phyloP scores from a whole-genome alignment of 1,140 invertebrate genomes.

The Drosophila oshimai region DNA sequence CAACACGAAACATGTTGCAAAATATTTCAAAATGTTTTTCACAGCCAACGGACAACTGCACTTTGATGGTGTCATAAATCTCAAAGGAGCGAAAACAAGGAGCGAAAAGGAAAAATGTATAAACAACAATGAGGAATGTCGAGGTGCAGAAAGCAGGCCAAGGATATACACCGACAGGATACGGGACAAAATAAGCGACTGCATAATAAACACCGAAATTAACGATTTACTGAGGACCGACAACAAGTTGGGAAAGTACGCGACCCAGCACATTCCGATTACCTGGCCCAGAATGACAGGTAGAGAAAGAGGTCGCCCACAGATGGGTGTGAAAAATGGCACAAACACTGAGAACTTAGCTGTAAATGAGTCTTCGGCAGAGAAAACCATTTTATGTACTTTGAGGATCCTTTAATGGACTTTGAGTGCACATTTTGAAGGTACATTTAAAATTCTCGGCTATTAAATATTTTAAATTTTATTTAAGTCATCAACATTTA shows the following conservation, averaged over 20 bases:
- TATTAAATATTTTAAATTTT: too few species aligned
- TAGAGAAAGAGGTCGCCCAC: constrained; percentile 11
- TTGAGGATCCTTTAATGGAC: background rate
- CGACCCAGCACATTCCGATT: background rate
- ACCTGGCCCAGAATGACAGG: constrained; percentile 50
- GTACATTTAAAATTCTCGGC: too few species aligned
- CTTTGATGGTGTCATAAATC: constrained; percentile 70
- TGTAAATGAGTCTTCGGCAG: constrained; percentile 21
- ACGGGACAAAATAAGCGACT: constrained; percentile 11
- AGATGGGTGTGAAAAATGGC: constrained; percentile 57
- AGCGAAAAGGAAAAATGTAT: constrained; percentile 2
- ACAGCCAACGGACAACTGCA: constrained; percentile 48
- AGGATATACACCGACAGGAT: constrained; percentile 33
- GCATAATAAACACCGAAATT: constrained; percentile 66
- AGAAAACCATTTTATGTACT: background rate
- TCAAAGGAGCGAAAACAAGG: constrained; percentile 15
- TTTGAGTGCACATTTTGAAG: too few species aligned
- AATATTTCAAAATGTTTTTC: constrained; percentile 47
- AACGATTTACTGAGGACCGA: constrained; percentile 54
- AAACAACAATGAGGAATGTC: constrained; percentile 31
- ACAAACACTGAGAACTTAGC: constrained; percentile 16
- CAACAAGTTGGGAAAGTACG: constrained; percentile 71
- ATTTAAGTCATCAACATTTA: too few species aligned
- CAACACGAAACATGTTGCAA: constrained; percentile 72
- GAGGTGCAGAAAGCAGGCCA: constrained; percentile 41